Base-by-base conservation (phyloP, 2,797 vertebrate genomes). In the Trachops cirrhosus region DNA sequence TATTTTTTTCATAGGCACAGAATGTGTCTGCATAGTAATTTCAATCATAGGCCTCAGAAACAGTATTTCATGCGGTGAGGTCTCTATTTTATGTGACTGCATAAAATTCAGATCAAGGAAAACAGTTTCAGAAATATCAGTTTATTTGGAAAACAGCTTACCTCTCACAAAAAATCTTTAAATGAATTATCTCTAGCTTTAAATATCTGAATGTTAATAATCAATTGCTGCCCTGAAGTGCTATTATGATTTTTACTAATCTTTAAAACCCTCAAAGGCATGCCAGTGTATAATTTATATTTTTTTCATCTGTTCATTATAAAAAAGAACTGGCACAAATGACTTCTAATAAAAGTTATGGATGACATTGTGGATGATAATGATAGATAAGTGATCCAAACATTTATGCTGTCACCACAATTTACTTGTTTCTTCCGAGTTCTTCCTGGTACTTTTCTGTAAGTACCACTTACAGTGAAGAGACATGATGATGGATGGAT, bases 61-160 rank as follows among this genome's bases (percentile, higher is more conserved):
- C 19, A 75, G 62, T 93, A 70, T 3, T 93, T 97, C 95, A 79
- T 70, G 6, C 50, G 83, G 54, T 50, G 89, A 97, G n/a, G 22
- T 92, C 22, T 54, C 94, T 52, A 26, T 91, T 85, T 95, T 82
- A 74, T 67, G 95, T 97, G 26, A n/a, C 29, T 96, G 73, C 26
- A 79, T 59, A 85, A 91, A 96, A 92, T 91, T 91, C 57, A 77
- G 26, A 86, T 86, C 39, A 79, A 70, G 21, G 8, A 74, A 84
- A 88, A 71, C 15, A 59, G 4, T 78, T 89, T 96, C 41, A 74
- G 29, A 32, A 44, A 74, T 86, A 50, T 54, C 4, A 50, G 10
- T 32, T 88, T 12, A 37, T 90, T 89, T 93, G 15, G 37, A 88
- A 87, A 93, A 71, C 5, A 88, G 14, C 39, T 48, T 75, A 26